These are phyloP conservation scores for Papilio polyxenes DNA, from an alignment of 1,140 invertebrate species.

Conservation along the genomic window DNA sequence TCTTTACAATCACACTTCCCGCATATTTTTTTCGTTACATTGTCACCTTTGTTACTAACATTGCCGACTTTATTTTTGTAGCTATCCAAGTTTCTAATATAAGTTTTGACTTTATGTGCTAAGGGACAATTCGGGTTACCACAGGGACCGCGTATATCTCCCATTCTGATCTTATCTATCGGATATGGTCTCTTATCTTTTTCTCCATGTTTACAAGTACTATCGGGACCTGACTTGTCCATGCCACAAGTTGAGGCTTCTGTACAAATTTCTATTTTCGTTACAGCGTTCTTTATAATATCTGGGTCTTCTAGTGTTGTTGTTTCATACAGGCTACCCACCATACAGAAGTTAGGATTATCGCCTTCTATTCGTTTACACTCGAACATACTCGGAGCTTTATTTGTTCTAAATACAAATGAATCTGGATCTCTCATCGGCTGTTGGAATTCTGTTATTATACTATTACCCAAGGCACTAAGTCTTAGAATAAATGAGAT, in stretches of 20 bases:
- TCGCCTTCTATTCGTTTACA: conserved; percentile 70
- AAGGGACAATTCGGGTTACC: conserved; percentile 72
- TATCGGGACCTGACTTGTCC: conserved; percentile 44
- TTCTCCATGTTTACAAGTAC: conserved; percentile 51
- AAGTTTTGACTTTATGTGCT: conserved; percentile 71
- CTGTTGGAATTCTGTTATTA: conserved; percentile 76
- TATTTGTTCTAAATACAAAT: conserved; percentile 75
- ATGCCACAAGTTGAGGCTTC: conserved; percentile 67
- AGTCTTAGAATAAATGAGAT: conserved; percentile 68
- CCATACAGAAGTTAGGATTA: conserved; percentile 73
- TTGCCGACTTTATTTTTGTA: conserved; percentile 63
- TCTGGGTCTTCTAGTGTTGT: conserved; percentile 72
- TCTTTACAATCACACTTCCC: conserved; percentile 74
- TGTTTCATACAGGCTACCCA: conserved; percentile 74
- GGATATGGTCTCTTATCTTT: conserved; percentile 56
- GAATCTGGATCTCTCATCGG: conserved; percentile 68
- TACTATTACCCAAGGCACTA: conserved; percentile 68
- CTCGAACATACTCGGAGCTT: conserved; percentile 73
- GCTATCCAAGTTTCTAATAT: conserved; percentile 71
- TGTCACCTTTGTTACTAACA: conserved; percentile 51
- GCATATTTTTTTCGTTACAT: conserved; percentile 61
- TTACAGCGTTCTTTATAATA: conserved; percentile 52
- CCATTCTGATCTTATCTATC: conserved; percentile 73
- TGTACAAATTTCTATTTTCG: conserved; percentile 72
- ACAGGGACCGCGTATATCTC: conserved; percentile 73